Conservation (phyloP, 2,113 vertebrate species). For the Tympanuchus pallidicinctus region DNA sequence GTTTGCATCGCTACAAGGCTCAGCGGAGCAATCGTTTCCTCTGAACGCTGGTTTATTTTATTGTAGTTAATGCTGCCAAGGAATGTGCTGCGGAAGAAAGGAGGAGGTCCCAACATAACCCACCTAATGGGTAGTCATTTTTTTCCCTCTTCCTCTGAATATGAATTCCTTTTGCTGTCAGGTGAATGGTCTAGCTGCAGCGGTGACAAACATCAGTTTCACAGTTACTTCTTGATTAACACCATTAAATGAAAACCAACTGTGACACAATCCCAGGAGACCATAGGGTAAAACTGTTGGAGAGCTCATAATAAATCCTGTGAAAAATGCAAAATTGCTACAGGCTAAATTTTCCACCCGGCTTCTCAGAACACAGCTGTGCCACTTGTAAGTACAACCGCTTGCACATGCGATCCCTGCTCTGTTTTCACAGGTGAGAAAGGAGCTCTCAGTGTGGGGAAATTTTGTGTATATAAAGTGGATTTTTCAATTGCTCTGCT, state of each 20-base stretch:
- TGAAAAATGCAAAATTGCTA: constrained; percentile 65
- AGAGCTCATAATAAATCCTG: constrained; percentile 52
- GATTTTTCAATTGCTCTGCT: constrained; percentile 10
- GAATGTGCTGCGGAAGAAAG: background rate
- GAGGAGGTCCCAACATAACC: background rate
- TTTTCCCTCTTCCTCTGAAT: background rate
- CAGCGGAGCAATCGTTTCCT: background rate
- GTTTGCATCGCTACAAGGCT: background rate
- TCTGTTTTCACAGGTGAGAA: constrained; percentile 64
- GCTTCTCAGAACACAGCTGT: constrained; percentile 62
- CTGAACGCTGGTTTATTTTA: background rate
- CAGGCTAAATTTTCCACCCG: constrained; percentile 66
- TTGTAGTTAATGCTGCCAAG: background rate
- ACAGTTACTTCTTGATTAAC: constrained; percentile 60
- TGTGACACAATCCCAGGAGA: constrained; percentile 28
- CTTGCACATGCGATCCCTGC: background rate
- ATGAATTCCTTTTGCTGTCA: background rate
- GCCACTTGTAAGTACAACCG: constrained; percentile 33
- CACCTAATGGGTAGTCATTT: background rate
- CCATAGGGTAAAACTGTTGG: constrained; percentile 38
- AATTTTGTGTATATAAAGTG: constrained; percentile 13
- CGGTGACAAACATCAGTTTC: constrained; percentile 26
- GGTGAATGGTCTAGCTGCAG: background rate
- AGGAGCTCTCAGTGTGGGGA: background rate
- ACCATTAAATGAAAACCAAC: constrained; percentile 53